Evolutionary conservation across 2,113 vertebrate genomes (phyloP).

Genomic region (Bothrops jararaca): DNA sequence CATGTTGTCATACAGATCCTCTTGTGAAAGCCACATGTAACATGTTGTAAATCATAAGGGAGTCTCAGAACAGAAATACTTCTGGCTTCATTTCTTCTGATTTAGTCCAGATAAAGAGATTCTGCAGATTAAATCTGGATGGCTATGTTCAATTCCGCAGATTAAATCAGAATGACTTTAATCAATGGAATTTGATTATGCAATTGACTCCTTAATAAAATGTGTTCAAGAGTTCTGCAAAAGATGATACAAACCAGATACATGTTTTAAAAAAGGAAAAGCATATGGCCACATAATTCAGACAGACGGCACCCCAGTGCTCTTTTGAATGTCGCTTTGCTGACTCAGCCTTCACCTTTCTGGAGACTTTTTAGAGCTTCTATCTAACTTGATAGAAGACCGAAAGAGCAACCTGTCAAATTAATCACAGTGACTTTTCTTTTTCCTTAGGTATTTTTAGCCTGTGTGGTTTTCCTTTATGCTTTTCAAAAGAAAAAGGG

Average conservation of each 20-base stretch:
- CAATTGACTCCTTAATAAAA: background rate
- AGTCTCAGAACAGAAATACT: background rate
- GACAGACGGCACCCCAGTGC: background rate
- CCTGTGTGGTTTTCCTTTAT: slow-evolving; percentile 8
- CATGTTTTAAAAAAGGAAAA: background rate
- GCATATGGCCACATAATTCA: background rate
- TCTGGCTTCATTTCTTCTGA: background rate
- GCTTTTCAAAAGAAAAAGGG: background rate
- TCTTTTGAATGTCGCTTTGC: background rate
- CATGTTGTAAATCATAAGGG: background rate
- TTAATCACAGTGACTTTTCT: background rate
- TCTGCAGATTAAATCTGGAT: background rate
- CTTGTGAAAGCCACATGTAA: background rate
- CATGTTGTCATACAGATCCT: background rate
- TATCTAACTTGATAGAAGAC: background rate
- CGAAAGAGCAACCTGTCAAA: background rate
- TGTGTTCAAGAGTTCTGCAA: background rate
- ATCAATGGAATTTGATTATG: background rate
- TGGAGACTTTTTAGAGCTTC: background rate
- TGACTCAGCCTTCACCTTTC: background rate
- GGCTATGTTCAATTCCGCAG: too few relatives aligned
- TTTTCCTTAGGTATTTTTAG: slow-evolving; percentile 29
- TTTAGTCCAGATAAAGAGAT: background rate
- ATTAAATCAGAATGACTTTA: background rate
- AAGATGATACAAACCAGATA: background rate